Conservation (phyloP, 2,888 invertebrate genomes). For the Dermolepida albohirtum region DNA sequence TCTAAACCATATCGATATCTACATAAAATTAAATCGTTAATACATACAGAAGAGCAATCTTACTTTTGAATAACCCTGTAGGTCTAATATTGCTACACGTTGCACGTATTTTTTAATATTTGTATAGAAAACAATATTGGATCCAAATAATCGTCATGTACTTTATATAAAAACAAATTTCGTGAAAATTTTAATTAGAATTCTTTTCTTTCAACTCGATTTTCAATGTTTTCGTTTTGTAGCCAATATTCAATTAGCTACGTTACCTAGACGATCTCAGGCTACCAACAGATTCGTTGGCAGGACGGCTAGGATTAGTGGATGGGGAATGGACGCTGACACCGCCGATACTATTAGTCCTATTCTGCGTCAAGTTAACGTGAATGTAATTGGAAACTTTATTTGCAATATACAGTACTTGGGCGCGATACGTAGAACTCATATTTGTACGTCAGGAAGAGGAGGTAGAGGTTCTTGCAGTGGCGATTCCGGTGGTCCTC, state of each 20-base stretch:
- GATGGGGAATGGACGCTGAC: conserved; percentile 39
- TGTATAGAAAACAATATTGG: too few species aligned
- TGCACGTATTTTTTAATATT: too few species aligned
- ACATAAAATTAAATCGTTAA: too few species aligned
- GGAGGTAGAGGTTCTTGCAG: conserved; percentile 36
- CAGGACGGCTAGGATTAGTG: conserved; percentile 32
- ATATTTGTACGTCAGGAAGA: conserved; percentile 39
- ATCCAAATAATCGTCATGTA: too few species aligned
- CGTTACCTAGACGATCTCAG: conserved; percentile 25
- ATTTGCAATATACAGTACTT: conserved; percentile 36
- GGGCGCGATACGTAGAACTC: conserved; percentile 17
- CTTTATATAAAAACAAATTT: too few species aligned
- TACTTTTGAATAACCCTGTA: too few species aligned
- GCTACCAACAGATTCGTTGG: conserved; percentile 25
- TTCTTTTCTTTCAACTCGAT: too few species aligned
- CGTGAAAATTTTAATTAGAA: too few species aligned
- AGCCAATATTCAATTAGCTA: neutral
- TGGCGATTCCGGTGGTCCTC: conserved; percentile 41
- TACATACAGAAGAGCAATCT: too few species aligned
- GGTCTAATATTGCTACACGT: too few species aligned
- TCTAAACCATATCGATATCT: too few species aligned
- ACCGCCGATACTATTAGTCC: conserved; percentile 9
- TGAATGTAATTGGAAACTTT: conserved; percentile 33
- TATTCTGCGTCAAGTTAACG: conserved; percentile 23
- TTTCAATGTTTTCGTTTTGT: too few species aligned